These are phyloP conservation scores for Cepphus grylle DNA, from an alignment of 2,113 vertebrate genomes.

Conservation along the genomic window DNA sequence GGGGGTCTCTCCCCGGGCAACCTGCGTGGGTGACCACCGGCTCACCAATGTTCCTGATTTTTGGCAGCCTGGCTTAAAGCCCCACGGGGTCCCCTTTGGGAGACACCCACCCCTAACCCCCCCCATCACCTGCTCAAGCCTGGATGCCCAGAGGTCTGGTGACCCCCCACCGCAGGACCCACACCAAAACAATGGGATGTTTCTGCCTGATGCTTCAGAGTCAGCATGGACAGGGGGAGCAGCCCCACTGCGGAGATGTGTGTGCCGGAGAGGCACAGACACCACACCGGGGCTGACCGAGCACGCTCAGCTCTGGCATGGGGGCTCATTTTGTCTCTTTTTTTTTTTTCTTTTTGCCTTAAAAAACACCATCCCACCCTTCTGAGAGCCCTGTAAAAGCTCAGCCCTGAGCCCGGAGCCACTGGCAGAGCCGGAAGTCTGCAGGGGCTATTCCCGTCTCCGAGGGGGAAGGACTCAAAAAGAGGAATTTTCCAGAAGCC, in stretches of 20 bases:
- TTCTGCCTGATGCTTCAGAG: neutral
- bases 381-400: neutral
- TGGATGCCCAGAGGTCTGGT: neutral
- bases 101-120: neutral
- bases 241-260: fast-evolving
- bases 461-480: neutral
- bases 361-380: neutral
- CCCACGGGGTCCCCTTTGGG: fast-evolving
- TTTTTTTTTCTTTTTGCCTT: neutral
- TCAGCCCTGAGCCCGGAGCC: neutral
- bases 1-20: neutral
- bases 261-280: neutral
- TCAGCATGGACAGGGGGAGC: fast-evolving
- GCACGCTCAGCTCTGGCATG: fast-evolving
- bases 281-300: fast-evolving
- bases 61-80: neutral
- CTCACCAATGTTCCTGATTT: neutral
- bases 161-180: neutral
- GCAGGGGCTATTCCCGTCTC: neutral
- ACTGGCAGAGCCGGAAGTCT: neutral
- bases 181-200: neutral
- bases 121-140: neutral
- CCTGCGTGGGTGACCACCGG: fast-evolving
- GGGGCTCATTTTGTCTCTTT: neutral
- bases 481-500: conserved; percentile 20